Conservation (phyloP, 2,888 invertebrate genomes). For the Oscheius sp. region DNA sequence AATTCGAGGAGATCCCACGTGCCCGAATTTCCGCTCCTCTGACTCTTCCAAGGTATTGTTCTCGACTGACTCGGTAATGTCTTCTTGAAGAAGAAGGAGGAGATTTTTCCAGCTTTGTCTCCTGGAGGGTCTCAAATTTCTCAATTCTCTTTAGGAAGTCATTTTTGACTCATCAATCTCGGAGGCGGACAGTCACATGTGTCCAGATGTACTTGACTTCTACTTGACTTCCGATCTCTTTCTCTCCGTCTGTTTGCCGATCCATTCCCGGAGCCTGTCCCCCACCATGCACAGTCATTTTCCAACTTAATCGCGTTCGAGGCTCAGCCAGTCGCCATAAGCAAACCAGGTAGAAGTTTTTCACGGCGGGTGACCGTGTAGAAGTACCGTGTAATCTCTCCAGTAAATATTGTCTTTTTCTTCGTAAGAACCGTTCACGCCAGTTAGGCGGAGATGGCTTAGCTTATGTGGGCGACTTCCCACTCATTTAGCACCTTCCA, state of each 20-base stretch:
- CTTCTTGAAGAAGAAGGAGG: no score
- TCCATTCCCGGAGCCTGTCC: no score
- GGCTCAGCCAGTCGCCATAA: no score
- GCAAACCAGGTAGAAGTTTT: no score
- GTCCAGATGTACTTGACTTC: background rate
- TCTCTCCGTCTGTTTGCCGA: background rate
- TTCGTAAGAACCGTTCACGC: background rate
- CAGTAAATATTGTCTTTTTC: conserved; percentile 11
- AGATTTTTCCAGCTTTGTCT: background rate
- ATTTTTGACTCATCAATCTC: no score
- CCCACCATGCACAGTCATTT: no score
- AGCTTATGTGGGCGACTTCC: background rate
- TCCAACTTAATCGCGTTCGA: no score
- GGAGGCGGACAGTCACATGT: no score
- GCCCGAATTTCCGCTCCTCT: background rate
- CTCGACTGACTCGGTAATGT: background rate
- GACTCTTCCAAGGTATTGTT: background rate
- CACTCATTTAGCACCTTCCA: no score
- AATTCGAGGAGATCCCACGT: background rate
- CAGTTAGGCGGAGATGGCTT: background rate
- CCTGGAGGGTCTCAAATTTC: background rate
- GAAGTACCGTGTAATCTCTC: conserved; percentile 15
- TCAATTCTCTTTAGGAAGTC: background rate
- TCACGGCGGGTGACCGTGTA: no score
- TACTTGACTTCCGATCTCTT: background rate